These are phyloP conservation scores for Drosophila anomelani DNA, from an alignment of 2,888 invertebrate species.

Conservation along the genomic window DNA sequence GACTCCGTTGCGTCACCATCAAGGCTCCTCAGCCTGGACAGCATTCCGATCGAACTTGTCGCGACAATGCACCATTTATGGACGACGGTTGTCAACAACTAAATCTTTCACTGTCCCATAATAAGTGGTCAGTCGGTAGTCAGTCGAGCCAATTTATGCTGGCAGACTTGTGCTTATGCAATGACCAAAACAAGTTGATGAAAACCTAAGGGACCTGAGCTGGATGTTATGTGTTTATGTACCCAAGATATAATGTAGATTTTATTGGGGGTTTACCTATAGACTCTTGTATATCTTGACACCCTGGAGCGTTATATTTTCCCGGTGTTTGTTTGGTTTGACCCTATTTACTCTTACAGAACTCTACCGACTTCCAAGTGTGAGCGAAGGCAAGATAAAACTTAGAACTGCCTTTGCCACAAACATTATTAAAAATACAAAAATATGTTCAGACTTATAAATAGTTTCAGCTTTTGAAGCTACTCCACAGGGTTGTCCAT, in stretches of 20 bases:
- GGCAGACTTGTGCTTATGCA: slow-evolving; percentile 2
- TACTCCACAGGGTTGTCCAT: no score
- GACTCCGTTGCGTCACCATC: slow-evolving; percentile 3
- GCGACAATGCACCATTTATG: slow-evolving; percentile 49
- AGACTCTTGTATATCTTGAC: no score
- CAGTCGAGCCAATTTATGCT: slow-evolving; percentile 13
- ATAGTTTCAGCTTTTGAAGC: neutral
- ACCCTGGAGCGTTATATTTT: neutral
- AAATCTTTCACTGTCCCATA: slow-evolving; percentile 25
- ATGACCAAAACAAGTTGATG: slow-evolving; percentile 4
- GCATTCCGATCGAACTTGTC: slow-evolving; percentile 22
- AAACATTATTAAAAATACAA: neutral
- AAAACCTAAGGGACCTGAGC: neutral
- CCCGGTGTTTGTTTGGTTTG: slow-evolving; percentile 2
- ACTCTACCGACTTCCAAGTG: neutral
- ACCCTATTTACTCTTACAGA: slow-evolving; percentile 7
- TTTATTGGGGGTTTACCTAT: neutral
- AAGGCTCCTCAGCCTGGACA: slow-evolving; percentile 6
- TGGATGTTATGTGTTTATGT: neutral
- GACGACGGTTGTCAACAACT: slow-evolving; percentile 48
- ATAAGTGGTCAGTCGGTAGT: slow-evolving; percentile 3
- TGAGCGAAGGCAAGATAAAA: neutral
- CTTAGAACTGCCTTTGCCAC: neutral
- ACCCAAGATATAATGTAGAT: neutral
- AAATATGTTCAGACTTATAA: neutral